Percentiles rank a stretch among this genome's conserved stretches.
Evolutionary conservation across 2,797 vertebrate species (phyloP).

Genomic region (Melanogrammus aeglefinus): DNA sequence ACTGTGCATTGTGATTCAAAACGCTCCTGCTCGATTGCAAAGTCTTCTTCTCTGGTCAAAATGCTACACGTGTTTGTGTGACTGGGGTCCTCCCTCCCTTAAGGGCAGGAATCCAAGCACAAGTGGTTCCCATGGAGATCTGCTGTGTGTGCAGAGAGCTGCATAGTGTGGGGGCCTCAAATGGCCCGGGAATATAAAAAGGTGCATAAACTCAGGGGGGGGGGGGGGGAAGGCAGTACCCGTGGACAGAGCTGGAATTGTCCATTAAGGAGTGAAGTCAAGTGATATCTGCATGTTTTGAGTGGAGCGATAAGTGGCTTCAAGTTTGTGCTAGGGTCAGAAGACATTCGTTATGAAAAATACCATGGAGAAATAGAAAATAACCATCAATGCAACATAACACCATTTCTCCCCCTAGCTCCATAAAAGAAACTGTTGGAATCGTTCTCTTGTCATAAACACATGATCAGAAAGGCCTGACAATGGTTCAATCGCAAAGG

Average conservation of each 20-base stretch:
- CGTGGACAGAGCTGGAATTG: background rate
- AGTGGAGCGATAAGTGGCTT: background rate
- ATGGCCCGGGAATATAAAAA: slow-evolving; percentile 22
- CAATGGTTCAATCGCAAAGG: background rate
- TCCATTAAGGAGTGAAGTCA: background rate
- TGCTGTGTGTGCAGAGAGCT: slow-evolving; percentile 31
- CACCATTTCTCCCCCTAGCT: background rate
- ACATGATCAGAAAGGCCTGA: background rate
- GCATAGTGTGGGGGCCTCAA: slow-evolving; percentile 28
- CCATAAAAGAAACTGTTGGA: background rate
- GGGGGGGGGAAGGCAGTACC: background rate
- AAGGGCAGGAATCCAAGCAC: slow-evolving; percentile 29
- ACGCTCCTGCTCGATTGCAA: slow-evolving; percentile 9
- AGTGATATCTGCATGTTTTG: background rate
- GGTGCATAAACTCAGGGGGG: slow-evolving; percentile 8
- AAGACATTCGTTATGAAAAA: background rate
- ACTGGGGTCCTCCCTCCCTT: slow-evolving; percentile 20
- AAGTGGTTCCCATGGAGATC: slow-evolving; percentile 52
- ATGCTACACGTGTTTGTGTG: background rate
- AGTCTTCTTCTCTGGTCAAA: slow-evolving; percentile 28
- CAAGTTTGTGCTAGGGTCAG: background rate
- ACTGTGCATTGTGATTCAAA: background rate
- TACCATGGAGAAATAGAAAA: background rate
- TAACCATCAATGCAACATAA: background rate
- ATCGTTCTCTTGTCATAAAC: background rate